Conservation (phyloP, 2,113 vertebrate genomes). For the cattle (Bos taurus) region ARS-UCD2.0 NC_037348.1:13405001-13405500, state of each 20-base stretch:
- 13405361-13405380: conserved; percentile 39
- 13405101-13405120: conserved; percentile 47
- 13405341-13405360: conserved; percentile 56
- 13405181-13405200: conserved; percentile 61
- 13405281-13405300: conserved; percentile 73
- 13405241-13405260: conserved; percentile 79
- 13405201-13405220: conserved; percentile 73
- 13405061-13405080: conserved; percentile 37
- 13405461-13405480: too few species aligned
- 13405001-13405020: background rate
- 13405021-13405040: background rate
- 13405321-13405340: conserved; percentile 34
- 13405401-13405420: background rate
- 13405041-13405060: conserved; percentile 2
- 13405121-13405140: conserved; percentile 43
- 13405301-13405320: conserved; percentile 66
- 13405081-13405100: conserved; percentile 46
- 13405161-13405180: conserved; percentile 66
- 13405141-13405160: conserved; percentile 58
- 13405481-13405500: too few species aligned
- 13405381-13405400: background rate
- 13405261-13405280: conserved; percentile 79
- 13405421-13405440: background rate
- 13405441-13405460: background rate
- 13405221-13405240: conserved; percentile 70